Base-by-base conservation (phyloP, 2,113 vertebrate species). In the Cyphomyrus discorhynchus region DNA sequence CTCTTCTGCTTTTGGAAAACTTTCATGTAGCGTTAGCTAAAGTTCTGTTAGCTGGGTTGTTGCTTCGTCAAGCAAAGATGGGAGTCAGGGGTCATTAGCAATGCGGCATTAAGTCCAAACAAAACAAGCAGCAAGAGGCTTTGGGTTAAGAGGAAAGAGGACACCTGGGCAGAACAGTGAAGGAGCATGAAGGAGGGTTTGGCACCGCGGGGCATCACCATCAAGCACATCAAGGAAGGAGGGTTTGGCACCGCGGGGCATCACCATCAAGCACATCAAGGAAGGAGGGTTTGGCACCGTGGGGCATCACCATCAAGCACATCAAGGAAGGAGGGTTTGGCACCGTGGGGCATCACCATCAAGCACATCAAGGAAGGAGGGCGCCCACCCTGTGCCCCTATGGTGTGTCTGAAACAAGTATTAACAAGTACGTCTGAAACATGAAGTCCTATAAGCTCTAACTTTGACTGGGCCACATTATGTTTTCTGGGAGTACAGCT, bases 401-500 rank as follows among this genome's bases (percentile, higher is more conserved):
- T 66, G 21, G 45, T 84, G 39, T 50, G 96, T 90, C 88, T 39
- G 50, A 84, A 39, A 88, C 45, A 13, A 45, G 50, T 31, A 53
- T 27, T 39, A 24, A 45, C 21, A 42, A 84, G 7, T 42, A 49
- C 6, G n/a, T 45, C n/a, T 39, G 52, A 84, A 39, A 86, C 45
- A 15, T 21, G 2, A 83, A 45, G 27, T 53, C 17, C 39, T n/a
- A 9, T 8, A 31, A 5, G 6, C 87, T 82, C 15, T 87, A 2
- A 86, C 21, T 56, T 21, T 56, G 53, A 56, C n/a, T 62, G 58
- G 8, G 58, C 8, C 58, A 62, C 58, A 62, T 62, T 62, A 24
- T n/a, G 58, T 10, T 62, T 62, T 62, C 24, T 62, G 24, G 10
- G n/a, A 27, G 1, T n/a, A 52, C 77, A 3, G 21, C 4, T 83